Base-by-base conservation (phyloP, 2,888 invertebrate species). In the Ophioninae sp. region DNA sequence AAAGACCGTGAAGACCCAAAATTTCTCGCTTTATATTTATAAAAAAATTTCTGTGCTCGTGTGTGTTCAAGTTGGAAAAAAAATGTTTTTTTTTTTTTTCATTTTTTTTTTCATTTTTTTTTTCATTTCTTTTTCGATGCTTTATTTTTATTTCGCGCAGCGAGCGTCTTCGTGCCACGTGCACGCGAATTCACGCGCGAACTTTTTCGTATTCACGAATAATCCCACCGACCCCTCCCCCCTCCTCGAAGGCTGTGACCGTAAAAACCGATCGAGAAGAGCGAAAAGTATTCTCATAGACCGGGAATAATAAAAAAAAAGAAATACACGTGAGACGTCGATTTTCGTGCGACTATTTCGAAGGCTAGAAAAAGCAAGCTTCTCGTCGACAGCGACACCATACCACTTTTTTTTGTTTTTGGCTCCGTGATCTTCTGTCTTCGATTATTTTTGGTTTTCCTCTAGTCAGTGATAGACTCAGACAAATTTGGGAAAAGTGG, bases 191-290 rank as follows among this genome's bases (percentile, higher is more conserved):
- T 17, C n/a, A 30, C 30, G 3, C 30, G 30, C 30, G 30, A 30
- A 30, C 30, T 1, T 30, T 30, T 3, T 67, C 59, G 68, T 76
- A 74, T 65, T 80, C 75, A 78, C 81, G 69, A 81, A 74, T 77
- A 58, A 51, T 56, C 41, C 59, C 41, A 67, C 83, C 71, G 64
- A 74, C 75, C 56, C 22, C 44, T 71, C 69, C 74, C 74, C 76
- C 65, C 79, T 84, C 82, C 80, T 79, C 85, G 84, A 91, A 88
- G 91, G 91, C 91, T 91, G 91, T 91, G 91, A 91, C 88, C 87
- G 81, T 65, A 84, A 82, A 85, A 81, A 81, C 84, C 81, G 84
- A 84, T 79, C 81, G 81, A 72, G 79, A 81, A 79, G 67, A 77
- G 64, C 67, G 67, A 79, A 77, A 76, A 71, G 74, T 73, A 76